These are phyloP conservation scores for Emydoidea blandingii DNA, from an alignment of 2,797 vertebrate species.

Conservation along the genomic window DNA sequence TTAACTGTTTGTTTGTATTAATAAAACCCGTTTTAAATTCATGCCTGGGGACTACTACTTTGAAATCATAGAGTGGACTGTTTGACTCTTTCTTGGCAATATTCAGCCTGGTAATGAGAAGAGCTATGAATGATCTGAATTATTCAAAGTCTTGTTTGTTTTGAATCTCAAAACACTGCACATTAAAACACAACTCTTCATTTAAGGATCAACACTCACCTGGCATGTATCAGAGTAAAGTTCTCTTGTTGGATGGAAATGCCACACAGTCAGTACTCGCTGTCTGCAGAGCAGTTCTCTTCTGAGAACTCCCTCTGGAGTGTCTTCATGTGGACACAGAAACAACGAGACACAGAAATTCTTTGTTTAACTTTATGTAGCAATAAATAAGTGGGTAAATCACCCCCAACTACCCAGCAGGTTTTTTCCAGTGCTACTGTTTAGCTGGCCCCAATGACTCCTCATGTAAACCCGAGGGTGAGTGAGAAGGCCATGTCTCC, in stretches of 20 bases:
- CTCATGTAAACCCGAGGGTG: conserved; percentile 55
- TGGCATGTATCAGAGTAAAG: neutral
- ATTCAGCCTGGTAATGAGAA: neutral
- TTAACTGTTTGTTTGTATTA: neutral
- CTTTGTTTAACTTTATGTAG: conserved; percentile 75
- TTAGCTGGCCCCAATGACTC: conserved; percentile 39
- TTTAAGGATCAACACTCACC: neutral
- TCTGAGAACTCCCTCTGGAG: neutral
- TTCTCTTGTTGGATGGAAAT: conserved; percentile 8
- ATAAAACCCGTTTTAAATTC: rapidly evolving
- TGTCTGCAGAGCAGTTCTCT: conserved; percentile 70
- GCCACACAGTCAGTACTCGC: neutral
- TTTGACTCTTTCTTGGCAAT: neutral
- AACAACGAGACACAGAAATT: conserved; percentile 51
- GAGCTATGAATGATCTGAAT: rapidly evolving
- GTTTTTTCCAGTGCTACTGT: conserved; percentile 57
- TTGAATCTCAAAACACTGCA: neutral
- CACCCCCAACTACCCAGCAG: conserved; percentile 70
- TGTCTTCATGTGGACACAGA: conserved; percentile 65
- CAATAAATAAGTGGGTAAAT: conserved; percentile 76
- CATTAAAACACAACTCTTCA: neutral
- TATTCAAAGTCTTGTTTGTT: neutral
- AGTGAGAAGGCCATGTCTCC: conserved; percentile 24
- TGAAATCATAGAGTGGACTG: neutral
- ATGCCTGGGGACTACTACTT: rapidly evolving